A percentile compares a stretch with the other conserved stretches of the same genome.
Conservation (phyloP, 2,888 invertebrate genomes). For the Tetrapedia diversipes region DNA sequence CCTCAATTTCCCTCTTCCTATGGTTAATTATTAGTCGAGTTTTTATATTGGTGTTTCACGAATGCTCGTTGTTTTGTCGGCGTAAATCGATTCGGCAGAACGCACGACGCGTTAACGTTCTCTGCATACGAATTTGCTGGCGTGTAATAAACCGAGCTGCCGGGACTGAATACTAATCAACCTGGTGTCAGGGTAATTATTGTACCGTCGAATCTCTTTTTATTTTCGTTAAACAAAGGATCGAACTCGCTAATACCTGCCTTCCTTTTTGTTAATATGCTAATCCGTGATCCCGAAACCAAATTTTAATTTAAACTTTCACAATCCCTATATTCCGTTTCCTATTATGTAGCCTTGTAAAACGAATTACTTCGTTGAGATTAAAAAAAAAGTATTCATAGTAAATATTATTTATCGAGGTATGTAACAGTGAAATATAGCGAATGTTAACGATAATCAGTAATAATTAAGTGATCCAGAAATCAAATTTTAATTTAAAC, state of each 20-base stretch:
- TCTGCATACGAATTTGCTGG: constrained; percentile 21
- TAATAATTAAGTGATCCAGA: no score
- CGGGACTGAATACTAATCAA: constrained; percentile 28
- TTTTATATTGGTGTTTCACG: constrained; percentile 15
- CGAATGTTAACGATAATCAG: no score
- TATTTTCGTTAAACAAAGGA: not conserved
- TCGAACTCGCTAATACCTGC: not conserved
- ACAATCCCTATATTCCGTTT: no score
- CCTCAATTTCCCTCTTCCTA: not conserved
- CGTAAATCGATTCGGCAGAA: constrained; percentile 15
- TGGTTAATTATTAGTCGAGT: not conserved
- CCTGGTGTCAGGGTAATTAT: constrained; percentile 10
- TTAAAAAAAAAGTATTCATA: no score
- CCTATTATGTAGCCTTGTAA: no score
- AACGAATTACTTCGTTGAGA: no score
- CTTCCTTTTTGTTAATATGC: not conserved
- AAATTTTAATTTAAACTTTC: not conserved
- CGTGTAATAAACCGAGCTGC: constrained; percentile 23
- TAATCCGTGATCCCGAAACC: not conserved
- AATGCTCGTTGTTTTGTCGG: constrained; percentile 9
- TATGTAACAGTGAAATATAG: no score
- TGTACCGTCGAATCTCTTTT: not conserved
- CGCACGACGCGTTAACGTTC: constrained; percentile 19
- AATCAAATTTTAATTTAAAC: no score
- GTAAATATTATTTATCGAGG: no score